phyloP scores from a whole-genome alignment of 2,888 invertebrate genomes.

The Schizotus pectinicornis region DNA sequence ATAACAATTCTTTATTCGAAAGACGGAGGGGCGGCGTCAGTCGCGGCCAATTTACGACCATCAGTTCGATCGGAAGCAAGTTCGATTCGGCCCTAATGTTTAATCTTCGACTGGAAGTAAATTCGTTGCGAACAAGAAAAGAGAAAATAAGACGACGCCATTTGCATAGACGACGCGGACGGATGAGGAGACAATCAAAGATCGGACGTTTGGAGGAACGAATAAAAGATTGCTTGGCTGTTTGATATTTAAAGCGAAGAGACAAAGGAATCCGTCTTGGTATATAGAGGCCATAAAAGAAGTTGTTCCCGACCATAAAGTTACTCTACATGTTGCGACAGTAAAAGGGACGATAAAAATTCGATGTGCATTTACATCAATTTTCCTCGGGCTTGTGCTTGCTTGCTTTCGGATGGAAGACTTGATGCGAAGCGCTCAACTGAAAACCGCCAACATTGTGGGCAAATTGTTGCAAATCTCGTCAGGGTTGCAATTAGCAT shows the following conservation, averaged over 20 bases:
- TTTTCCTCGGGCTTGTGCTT: constrained; percentile 49
- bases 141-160: no score
- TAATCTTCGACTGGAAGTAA: no score
- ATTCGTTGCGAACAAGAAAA: no score
- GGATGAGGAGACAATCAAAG: constrained; percentile 12
- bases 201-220: constrained; percentile 9
- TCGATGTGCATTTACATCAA: constrained; percentile 59
- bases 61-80: constrained; percentile 4
- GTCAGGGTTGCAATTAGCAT: no score
- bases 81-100: not conserved
- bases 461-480: constrained; percentile 20
- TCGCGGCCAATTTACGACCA: constrained; percentile 15
- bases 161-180: no score
- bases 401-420: constrained; percentile 40
- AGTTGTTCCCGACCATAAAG: constrained; percentile 54
- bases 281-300: constrained; percentile 51
- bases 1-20: constrained; percentile 16
- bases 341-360: constrained; percentile 60
- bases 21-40: constrained; percentile 14
- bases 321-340: constrained; percentile 60
- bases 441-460: constrained; percentile 37
- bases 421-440: constrained; percentile 41
- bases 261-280: constrained; percentile 52
- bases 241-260: constrained; percentile 51
- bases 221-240: constrained; percentile 23